A percentile compares a stretch with the other conserved stretches of the same genome.
Evolutionary conservation across 2,797 vertebrate genomes (phyloP).

Genomic region (Spondyliosoma cantharus): DNA sequence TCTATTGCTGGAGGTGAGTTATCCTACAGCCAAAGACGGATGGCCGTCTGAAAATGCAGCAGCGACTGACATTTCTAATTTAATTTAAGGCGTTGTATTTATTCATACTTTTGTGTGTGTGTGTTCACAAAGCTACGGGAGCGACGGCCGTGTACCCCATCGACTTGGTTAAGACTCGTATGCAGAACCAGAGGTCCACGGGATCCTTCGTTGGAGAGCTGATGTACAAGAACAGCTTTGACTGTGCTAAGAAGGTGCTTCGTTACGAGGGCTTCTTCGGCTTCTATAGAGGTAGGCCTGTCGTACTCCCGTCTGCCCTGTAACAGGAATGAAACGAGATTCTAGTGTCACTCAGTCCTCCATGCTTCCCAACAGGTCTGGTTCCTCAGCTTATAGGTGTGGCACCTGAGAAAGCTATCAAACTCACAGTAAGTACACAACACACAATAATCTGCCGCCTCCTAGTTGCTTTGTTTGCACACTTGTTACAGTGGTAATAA

Average conservation of each 20-base stretch:
- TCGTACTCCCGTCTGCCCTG: background rate
- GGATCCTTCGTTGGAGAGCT: slow-evolving; percentile 96
- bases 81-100: background rate
- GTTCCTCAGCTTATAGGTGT: slow-evolving; percentile 98
- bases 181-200: slow-evolving; percentile 97
- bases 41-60: background rate
- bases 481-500: background rate
- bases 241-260: slow-evolving; percentile 98
- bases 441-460: background rate
- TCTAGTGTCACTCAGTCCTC: slow-evolving; percentile 26
- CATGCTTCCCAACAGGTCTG: slow-evolving; percentile 87
- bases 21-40: background rate
- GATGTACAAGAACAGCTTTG: slow-evolving; percentile 99
- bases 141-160: slow-evolving; percentile 98
- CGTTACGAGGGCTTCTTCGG: slow-evolving; percentile 98
- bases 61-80: background rate
- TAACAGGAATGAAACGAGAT: slow-evolving; percentile 16
- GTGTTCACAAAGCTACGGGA: slow-evolving; percentile 88
- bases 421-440: slow-evolving; percentile 92
- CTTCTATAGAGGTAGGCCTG: slow-evolving; percentile 92
- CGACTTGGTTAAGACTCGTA: slow-evolving; percentile 98
- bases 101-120: slow-evolving; percentile 6
- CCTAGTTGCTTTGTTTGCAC: background rate
- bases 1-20: slow-evolving; percentile 96
- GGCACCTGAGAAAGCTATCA: slow-evolving; percentile 99